A percentile compares a stretch with the other conserved stretches of the same genome.
phyloP scores from a whole-genome alignment of 2,888 invertebrate genomes.

The Germaria angustata region DNA sequence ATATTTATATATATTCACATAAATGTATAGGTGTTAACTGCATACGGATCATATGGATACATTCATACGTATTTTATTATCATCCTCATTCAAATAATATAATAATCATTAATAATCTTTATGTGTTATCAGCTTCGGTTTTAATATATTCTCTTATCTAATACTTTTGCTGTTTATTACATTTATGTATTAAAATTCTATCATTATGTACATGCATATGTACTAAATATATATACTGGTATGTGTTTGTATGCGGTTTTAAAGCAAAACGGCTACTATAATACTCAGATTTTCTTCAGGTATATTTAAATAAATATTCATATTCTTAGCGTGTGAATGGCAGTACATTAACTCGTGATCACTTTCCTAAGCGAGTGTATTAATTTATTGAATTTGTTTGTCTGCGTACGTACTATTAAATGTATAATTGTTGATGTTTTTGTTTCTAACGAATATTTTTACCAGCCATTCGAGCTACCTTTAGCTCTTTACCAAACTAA shows the following conservation, averaged over 20 bases:
- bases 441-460: too few relatives aligned
- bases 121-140: constrained; percentile 23
- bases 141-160: not conserved
- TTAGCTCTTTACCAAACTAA: too few relatives aligned
- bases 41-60: not conserved
- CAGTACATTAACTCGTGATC: not conserved
- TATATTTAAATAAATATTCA: not conserved
- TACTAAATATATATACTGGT: too few relatives aligned
- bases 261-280: too few relatives aligned
- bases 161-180: not conserved
- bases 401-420: too few relatives aligned
- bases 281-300: not conserved
- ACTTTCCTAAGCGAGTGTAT: not conserved
- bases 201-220: not conserved
- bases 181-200: too few relatives aligned
- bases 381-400: too few relatives aligned
- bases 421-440: too few relatives aligned
- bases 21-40: not conserved
- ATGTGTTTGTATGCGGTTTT: too few relatives aligned
- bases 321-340: not conserved
- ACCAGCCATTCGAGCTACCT: too few relatives aligned
- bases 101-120: constrained; percentile 24
- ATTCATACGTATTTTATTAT: not conserved
- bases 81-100: not conserved
- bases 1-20: too few relatives aligned